Evolutionary conservation across 2,888 invertebrate genomes (phyloP), one percentile per base, ranked within the genome.

Genomic region (Torymus auratus): DNA sequence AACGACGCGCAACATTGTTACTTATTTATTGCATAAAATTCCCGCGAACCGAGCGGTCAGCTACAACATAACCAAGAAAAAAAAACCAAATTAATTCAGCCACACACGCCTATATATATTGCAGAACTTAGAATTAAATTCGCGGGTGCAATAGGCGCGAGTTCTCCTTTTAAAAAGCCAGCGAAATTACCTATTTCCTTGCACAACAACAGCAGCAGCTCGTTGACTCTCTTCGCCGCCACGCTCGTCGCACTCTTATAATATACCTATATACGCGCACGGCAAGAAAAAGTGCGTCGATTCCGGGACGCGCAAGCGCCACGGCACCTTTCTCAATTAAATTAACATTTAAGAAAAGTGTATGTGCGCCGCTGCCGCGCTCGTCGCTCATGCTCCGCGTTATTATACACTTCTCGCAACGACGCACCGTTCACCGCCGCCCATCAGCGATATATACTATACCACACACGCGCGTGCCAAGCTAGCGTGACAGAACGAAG

Each of bases 271-370:
- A 56, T 17, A 41, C 53, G n/a, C 50, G 10, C 10, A 20, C n/a
- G n/a, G 13, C 17, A n/a, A 14, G 65, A 56, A 41, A 41, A 41
- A 41, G 41, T 69, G 65, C 58, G 64, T 17, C n/a, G 12, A 60
- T 41, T 41, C 41, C 41, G 7, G 69, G 52, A 14, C n/a, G 10
- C n/a, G 20, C 55, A 41, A 17, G 23, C 12, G 28, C 58, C 14
- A 56, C 52, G 50, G 60, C 68, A 62, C 80, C 76, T 82, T 77
- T 78, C 77, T 69, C 80, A 80, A 80, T 82, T 80, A 79, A 77
- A 82, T 82, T 80, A 77, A 68, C 79, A 82, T 82, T 79, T 79
- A 79, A 82, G 82, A 76, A 76, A 74, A 76, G 55, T 58, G 76
- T 64, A 52, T 58, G 76, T 64, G 62, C 72, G 15, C 53, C 53